Percentiles rank a stretch among this genome's conserved stretches.
phyloP scores from a whole-genome alignment of 92 coral and sea anemone genomes.

The Parazoanthus atlanticus region DNA sequence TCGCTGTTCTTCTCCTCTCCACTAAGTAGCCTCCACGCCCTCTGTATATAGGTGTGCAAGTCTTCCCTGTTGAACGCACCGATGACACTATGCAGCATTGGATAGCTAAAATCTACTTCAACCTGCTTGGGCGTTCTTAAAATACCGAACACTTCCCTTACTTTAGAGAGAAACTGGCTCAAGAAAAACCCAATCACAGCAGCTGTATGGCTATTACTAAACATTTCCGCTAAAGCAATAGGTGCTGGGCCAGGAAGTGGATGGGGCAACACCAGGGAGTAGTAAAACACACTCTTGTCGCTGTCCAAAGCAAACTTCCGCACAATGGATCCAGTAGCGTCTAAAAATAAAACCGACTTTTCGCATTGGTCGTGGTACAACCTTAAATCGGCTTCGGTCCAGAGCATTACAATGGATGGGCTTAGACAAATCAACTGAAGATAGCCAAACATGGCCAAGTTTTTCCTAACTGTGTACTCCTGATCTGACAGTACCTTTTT shows the following conservation, averaged over 20 bases:
- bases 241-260: slow-evolving; percentile 49
- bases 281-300: slow-evolving; percentile 33
- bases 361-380: neutral
- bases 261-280: slow-evolving; percentile 37
- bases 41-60: slow-evolving; percentile 29
- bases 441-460: neutral
- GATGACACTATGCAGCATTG: slow-evolving; percentile 31
- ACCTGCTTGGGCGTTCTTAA: slow-evolving; percentile 19
- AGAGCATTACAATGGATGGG: neutral
- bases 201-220: slow-evolving; percentile 50
- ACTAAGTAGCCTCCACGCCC: slow-evolving; percentile 35
- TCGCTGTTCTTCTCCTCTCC: neutral
- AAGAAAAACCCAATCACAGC: neutral
- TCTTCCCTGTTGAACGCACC: slow-evolving; percentile 50
- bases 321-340: slow-evolving; percentile 51
- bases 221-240: slow-evolving; percentile 56
- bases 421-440: neutral
- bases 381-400: neutral
- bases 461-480: neutral
- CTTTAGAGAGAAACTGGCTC: too few relatives aligned
- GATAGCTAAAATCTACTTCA: slow-evolving; percentile 45
- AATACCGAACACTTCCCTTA: too few relatives aligned
- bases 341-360: slow-evolving; percentile 15
- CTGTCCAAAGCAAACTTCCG: neutral
- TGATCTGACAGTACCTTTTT: neutral